Base-by-base conservation (phyloP, 2,113 vertebrate species). In the Haemorhous mexicanus region DNA sequence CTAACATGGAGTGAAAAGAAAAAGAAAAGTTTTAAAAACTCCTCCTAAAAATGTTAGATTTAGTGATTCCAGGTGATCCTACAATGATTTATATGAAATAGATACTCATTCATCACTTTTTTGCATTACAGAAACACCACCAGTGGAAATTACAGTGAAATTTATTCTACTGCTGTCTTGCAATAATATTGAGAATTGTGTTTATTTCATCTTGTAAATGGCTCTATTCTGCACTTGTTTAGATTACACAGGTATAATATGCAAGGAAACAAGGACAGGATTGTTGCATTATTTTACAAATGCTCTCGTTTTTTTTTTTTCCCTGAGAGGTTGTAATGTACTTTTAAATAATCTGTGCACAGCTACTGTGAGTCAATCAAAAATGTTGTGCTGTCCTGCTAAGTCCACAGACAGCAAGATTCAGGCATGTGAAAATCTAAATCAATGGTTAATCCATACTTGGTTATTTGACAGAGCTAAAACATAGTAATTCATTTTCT, bases 391-490 rank as follows among this genome's bases (percentile, higher is more conserved):
- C 55, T 92, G 90, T 95, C 91, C 76, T 93, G 32, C 75, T 94
- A 94, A 96, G 89, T 83, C 82, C 84, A 92, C 83, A 81, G 84
- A 95, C 81, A 87, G 95, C 80, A 97, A 89, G 72, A 97, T 93
- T 95, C 50, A 13, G 91, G 72, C 73, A 79, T 94, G 84, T 94
- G 93, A 94, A 96, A 97, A 83, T 92, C 84, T 80, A 96, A 98
- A 96, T 96, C 92, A 97, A 96, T 97, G 95, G 77, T 95, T 95
- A 97, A 98, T 97, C 95, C 81, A 95, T 97, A 96, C 61, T 96
- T 95, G 50, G 85, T 96, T 97, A 96, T 97, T 97, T 96, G 94
- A 95, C 90, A 94, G 88, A 89, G 68, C 76, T 97, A 96, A 97
- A 96, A 69, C 56, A 81, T 16, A 56, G 74, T 59, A 90, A 96